These are phyloP conservation scores for Fissipunctia ypsillon DNA, from an alignment of 2,888 invertebrate species.

Conservation along the genomic window DNA sequence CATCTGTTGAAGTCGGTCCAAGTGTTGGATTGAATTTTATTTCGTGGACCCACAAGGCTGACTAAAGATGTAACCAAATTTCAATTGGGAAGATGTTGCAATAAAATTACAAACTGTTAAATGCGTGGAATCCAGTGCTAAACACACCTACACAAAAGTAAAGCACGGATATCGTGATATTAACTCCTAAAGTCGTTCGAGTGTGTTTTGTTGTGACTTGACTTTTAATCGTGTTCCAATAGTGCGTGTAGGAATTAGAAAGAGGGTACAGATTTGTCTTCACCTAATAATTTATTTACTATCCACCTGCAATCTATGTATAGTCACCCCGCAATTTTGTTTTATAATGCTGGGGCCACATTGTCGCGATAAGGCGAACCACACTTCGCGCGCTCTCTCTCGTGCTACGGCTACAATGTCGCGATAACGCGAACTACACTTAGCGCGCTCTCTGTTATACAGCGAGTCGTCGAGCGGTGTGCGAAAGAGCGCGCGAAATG, in stretches of 20 bases:
- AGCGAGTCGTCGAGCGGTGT: no score
- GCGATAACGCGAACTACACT: no score
- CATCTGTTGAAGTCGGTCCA: neutral
- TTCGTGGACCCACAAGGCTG: neutral
- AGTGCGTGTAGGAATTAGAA: constrained; percentile 24
- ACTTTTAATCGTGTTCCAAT: constrained; percentile 21
- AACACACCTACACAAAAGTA: neutral
- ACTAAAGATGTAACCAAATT: neutral
- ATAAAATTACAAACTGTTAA: neutral
- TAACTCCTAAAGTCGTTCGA: neutral
- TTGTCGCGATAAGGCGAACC: no score
- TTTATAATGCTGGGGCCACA: no score
- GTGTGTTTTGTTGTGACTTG: constrained; percentile 14
- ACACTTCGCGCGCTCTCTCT: no score
- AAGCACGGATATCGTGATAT: neutral
- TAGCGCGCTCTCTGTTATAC: no score
- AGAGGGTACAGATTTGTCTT: constrained; percentile 11
- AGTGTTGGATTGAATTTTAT: neutral
- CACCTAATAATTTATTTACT: neutral
- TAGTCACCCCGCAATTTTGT: neutral
- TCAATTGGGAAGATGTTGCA: neutral
- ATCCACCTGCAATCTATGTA: neutral
- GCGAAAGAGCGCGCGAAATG: no score
- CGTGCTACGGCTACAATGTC: no score
- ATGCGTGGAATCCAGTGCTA: neutral